Evolutionary conservation across 2,888 invertebrate genomes (phyloP), one percentile per base, ranked within the genome.

Genomic region (Oxyscelio sp.): DNA sequence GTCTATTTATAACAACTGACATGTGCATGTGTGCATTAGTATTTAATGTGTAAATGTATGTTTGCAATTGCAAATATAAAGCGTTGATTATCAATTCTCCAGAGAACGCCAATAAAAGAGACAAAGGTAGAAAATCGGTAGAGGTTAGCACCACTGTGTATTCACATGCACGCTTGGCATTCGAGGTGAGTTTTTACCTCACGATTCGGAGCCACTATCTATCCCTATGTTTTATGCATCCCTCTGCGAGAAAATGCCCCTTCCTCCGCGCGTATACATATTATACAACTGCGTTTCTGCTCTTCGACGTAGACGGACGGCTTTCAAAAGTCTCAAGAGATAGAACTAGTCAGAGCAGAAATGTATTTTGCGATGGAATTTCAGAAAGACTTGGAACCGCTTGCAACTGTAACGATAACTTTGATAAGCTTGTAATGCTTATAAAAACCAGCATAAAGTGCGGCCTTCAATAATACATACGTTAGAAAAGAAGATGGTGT

Each of bases 151-250:
- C 70, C 50, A 61, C 85, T 86, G 86, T 85, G 84, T 83, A 82
- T 81, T 79, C 66, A 65, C 85, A 80, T 81, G 74, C 80, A 83
- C 48, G 77, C 63, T 71, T 74, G 81, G 77, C 84, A 89, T 88
- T 88, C 79, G 85, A 87, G 84, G 80, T 81, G 82, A 87, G 83
- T 90, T 90, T 90, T 90, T 90, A 83, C 87, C 83, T 86, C 78
- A 83, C 83, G 75, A 85, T 80, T 54, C 78, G 71, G 77, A 83
- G 78, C 84, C 86, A 85, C 89, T 91, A 89, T 90, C 90, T 89
- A 89, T 90, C 86, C 89, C 90, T 88, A 92, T 91, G 89, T 91
- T 92, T 90, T 91, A 91, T 92, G 90, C 91, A 92, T 90, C 90
- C 86, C 87, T 87, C 73, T 63, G 61, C 79, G 74, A 79, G 81